Evolutionary conservation across 2,888 invertebrate genomes (phyloP).

Genomic region (Rapana venosa): DNA sequence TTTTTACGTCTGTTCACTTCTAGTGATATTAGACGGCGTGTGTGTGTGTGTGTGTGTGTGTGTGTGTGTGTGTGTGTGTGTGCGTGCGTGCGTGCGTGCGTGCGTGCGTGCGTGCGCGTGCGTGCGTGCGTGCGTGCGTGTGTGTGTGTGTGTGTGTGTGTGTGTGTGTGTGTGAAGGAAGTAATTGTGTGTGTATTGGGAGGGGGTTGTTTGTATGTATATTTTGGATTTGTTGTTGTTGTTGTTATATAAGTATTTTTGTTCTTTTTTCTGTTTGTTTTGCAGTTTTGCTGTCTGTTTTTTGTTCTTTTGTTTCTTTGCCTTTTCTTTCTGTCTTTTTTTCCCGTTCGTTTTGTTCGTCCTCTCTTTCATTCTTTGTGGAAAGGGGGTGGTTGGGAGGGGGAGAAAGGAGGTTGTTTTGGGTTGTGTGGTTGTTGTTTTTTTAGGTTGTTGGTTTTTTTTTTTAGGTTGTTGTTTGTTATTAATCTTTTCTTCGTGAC

Average conservation of each 20-base stretch:
- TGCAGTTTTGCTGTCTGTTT: neutral
- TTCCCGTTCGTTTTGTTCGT: neutral
- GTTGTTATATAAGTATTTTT: neutral
- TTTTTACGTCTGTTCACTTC: no score
- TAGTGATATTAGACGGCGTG: neutral
- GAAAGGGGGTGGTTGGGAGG: neutral
- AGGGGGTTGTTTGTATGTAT: neutral
- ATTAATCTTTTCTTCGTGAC: no score
- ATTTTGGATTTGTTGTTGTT: neutral
- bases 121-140: neutral
- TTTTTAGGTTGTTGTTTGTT: no score
- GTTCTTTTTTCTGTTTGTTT: neutral
- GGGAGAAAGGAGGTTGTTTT: neutral
- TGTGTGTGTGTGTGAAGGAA: no score
- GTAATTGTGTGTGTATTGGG: no score
- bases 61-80: slow-evolving; percentile 4
- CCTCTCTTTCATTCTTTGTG: neutral
- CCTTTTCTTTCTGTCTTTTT: neutral
- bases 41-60: slow-evolving; percentile 21
- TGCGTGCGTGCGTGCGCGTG: neutral
- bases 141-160: no score
- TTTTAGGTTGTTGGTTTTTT: no score
- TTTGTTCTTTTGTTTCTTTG: neutral
- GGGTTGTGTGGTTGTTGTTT: neutral
- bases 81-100: neutral